Conservation (phyloP, 2,888 invertebrate species). For the Drosophila anceps region DNA sequence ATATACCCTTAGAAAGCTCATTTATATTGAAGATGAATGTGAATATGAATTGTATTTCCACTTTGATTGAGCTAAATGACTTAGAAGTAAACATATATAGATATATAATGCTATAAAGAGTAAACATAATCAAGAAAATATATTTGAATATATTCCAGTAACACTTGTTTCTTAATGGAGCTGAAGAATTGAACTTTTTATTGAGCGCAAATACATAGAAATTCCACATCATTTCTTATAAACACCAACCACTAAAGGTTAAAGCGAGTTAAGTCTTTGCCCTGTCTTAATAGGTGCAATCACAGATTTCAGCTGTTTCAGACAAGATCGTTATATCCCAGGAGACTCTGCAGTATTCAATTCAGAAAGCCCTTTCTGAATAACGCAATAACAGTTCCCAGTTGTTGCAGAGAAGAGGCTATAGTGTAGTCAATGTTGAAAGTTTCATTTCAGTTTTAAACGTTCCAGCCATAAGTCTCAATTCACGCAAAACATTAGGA, state of each 20-base stretch:
- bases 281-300: too few species aligned
- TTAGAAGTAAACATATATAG: too few species aligned
- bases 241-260: not conserved
- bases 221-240: not conserved
- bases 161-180: not conserved
- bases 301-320: not conserved
- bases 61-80: too few species aligned
- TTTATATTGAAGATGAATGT: not conserved
- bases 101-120: not conserved
- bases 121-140: not conserved
- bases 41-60: not conserved
- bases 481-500: conserved; percentile 3
- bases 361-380: not conserved
- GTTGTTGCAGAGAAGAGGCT: not conserved
- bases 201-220: not conserved
- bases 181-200: not conserved
- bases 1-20: too few species aligned
- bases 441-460: not conserved
- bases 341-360: too few species aligned
- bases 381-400: not conserved
- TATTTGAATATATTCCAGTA: not conserved
- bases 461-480: not conserved
- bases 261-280: not conserved
- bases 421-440: not conserved
- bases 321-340: not conserved